These are phyloP conservation scores for Aradus depressus DNA, from an alignment of 2,888 invertebrate genomes.

Conservation along the genomic window DNA sequence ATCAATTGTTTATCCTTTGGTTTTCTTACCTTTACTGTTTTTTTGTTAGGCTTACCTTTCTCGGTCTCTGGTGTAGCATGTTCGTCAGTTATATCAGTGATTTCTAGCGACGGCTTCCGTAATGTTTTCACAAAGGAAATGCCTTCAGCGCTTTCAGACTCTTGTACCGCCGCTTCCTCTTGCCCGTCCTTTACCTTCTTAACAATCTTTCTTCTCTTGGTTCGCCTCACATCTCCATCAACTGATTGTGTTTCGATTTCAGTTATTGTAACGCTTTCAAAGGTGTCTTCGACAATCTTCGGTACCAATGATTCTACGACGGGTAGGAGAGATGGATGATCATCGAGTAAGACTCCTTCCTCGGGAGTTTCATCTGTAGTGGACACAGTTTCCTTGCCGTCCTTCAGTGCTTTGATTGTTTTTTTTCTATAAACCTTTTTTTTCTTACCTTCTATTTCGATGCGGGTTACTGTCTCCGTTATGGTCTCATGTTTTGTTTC, in stretches of 20 bases:
- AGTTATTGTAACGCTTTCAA: slow-evolving; percentile 23
- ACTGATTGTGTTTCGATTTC: slow-evolving; percentile 27
- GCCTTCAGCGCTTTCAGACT: no score
- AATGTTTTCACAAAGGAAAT: slow-evolving; percentile 4
- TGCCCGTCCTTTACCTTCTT: slow-evolving; percentile 24
- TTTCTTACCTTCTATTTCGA: slow-evolving; percentile 10
- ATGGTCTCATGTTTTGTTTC: slow-evolving; percentile 1
- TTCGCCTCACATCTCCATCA: slow-evolving; percentile 15
- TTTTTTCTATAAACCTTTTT: slow-evolving; percentile 16
- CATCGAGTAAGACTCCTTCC: slow-evolving; percentile 34
- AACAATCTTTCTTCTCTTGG: slow-evolving; percentile 18
- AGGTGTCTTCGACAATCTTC: not conserved
- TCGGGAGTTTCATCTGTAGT: slow-evolving; percentile 37
- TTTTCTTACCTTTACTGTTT: slow-evolving; percentile 12
- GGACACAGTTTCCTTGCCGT: slow-evolving; percentile 33
- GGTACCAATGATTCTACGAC: slow-evolving; percentile 10
- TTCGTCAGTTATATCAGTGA: no score
- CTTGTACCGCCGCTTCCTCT: slow-evolving; percentile 22
- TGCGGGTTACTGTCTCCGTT: slow-evolving; percentile 15
- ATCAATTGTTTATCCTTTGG: slow-evolving; percentile 1
- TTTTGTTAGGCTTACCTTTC: slow-evolving; percentile 35
- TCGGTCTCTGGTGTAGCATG: slow-evolving; percentile 9
- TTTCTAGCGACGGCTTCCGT: no score
- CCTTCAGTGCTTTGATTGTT: slow-evolving; percentile 16
- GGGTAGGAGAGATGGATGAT: not conserved